A percentile compares a stretch with the other conserved stretches of the same genome.
Conservation (phyloP, 2,797 vertebrate species). For the Somateria mollissima region DNA sequence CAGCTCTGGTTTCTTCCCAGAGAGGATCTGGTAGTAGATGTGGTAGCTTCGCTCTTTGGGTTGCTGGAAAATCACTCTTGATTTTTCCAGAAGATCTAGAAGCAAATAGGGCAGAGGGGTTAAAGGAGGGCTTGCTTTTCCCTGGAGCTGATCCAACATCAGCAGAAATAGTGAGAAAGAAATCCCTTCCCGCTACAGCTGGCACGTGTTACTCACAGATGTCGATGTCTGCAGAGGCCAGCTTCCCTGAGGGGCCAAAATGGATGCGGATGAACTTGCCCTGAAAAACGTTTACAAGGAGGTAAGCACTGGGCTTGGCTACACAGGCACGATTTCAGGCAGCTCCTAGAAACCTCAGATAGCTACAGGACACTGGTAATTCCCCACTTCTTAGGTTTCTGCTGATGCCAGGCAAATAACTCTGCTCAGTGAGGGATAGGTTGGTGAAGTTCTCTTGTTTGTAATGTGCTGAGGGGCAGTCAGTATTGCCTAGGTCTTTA, state of each 20-base stretch:
- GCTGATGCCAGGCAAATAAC: not conserved
- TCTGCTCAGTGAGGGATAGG: not conserved
- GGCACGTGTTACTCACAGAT: conserved; percentile 85
- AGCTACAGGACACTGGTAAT: not conserved
- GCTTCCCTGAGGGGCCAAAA: conserved; percentile 91
- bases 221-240: conserved; percentile 92
- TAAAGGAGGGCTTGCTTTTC: not conserved
- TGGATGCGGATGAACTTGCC: conserved; percentile 97
- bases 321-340: not conserved
- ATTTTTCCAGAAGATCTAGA: conserved; percentile 96
- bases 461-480: not conserved
- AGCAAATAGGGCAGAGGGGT: not conserved
- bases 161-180: not conserved
- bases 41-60: conserved; percentile 93
- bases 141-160: not conserved
- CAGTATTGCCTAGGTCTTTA: not conserved
- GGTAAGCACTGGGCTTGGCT: not conserved
- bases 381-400: not conserved
- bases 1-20: conserved; percentile 93
- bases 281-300: conserved; percentile 68
- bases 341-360: not conserved
- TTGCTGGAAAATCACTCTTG: conserved; percentile 97
- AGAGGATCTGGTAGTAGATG: conserved; percentile 96
- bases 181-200: not conserved
- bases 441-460: not conserved